Evolutionary conservation across 2,797 vertebrate species (phyloP).

Genomic region (Myotis pilosus): DNA sequence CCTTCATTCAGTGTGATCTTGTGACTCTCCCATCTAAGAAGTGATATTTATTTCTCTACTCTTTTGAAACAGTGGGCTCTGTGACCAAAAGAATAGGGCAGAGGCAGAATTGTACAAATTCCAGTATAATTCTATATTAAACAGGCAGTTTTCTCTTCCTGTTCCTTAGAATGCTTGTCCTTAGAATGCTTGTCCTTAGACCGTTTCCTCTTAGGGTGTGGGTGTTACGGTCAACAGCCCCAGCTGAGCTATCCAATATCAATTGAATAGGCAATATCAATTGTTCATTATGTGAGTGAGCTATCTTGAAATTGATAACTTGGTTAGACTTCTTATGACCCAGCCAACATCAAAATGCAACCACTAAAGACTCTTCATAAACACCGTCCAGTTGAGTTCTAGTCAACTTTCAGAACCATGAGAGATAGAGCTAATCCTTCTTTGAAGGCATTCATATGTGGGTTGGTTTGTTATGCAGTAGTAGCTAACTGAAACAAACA

Average conservation of each 20-base stretch:
- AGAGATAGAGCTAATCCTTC: not conserved
- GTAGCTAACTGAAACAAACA: not conserved
- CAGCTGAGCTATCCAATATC: not conserved
- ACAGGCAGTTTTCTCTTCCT: not conserved
- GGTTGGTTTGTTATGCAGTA: not conserved
- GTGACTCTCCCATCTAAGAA: not conserved
- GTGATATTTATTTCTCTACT: not conserved
- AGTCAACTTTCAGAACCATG: not conserved
- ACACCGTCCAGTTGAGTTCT: not conserved
- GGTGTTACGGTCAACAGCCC: not conserved
- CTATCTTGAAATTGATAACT: not conserved
- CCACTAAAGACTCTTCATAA: not conserved
- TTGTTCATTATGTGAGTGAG: not conserved
- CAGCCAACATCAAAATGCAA: not conserved
- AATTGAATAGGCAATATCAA: not conserved
- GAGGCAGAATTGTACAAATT: not conserved
- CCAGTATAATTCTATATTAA: not conserved
- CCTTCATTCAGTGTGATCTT: not conserved
- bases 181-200: not conserved
- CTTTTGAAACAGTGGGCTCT: not conserved
- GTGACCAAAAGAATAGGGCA: not conserved
- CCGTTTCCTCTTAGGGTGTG: not conserved
- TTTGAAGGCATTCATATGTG: not conserved
- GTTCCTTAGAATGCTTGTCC: not conserved
- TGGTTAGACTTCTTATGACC: not conserved